phyloP scores from a whole-genome alignment of 2,797 vertebrate genomes.

The Rhinophrynus dorsalis region DNA sequence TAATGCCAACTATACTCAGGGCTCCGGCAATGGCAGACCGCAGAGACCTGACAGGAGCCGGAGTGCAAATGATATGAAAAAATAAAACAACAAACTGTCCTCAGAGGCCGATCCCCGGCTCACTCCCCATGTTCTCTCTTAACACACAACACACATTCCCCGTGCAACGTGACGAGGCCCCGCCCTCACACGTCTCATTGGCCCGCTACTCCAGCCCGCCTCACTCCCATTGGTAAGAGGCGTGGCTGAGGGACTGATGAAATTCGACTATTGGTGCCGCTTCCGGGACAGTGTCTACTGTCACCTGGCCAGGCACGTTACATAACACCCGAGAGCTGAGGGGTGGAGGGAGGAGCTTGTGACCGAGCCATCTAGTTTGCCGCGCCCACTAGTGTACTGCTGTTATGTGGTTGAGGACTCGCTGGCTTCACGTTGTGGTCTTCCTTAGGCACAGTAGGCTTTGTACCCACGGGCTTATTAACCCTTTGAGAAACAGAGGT shows the following conservation, averaged over 20 bases:
- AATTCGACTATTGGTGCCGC: conserved; percentile 20
- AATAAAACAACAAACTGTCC: too few species aligned
- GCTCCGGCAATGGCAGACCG: too few species aligned
- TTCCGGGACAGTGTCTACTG: conserved; percentile 3
- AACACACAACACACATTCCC: conserved; percentile 47
- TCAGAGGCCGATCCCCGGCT: background rate
- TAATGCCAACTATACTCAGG: too few species aligned
- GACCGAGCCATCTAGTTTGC: too few species aligned
- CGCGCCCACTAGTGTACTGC: too few species aligned
- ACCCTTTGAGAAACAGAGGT: too few species aligned
- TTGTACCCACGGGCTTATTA: too few species aligned
- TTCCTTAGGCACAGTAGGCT: too few species aligned
- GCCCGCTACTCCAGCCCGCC: background rate
- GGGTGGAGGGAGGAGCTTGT: background rate
- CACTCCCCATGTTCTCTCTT: conserved; percentile 32
- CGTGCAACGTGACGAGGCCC: conserved; percentile 31
- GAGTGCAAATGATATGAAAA: too few species aligned
- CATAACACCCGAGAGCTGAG: background rate
- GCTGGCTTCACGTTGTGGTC: too few species aligned
- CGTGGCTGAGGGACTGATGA: background rate
- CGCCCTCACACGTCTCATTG: background rate
- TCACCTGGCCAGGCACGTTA: conserved; percentile 42
- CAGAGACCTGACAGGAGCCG: too few species aligned
- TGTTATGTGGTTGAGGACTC: too few species aligned
- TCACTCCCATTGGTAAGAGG: background rate